Evolutionary conservation across 2,797 vertebrate genomes (phyloP).

Genomic region (Hippocampus kuda): DNA sequence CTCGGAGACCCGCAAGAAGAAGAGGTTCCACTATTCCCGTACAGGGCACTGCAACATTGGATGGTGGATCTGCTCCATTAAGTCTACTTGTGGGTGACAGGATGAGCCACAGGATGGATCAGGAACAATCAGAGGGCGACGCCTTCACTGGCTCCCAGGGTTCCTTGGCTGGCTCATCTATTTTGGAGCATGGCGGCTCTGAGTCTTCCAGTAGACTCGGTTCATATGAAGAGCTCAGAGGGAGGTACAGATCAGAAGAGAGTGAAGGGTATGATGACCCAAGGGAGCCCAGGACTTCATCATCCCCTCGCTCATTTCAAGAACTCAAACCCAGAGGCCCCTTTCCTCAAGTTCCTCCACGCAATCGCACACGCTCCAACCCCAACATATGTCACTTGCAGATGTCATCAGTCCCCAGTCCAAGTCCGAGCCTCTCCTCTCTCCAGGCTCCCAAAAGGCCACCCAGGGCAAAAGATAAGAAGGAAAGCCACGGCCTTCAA

Average conservation of each 20-base stretch:
- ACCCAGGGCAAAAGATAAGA: slow-evolving; percentile 54
- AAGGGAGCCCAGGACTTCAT: slow-evolving; percentile 37
- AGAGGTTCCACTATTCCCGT: slow-evolving; percentile 35
- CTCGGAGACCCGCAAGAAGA: slow-evolving; percentile 29
- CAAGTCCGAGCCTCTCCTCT: slow-evolving; percentile 57
- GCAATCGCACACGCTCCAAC: slow-evolving; percentile 57
- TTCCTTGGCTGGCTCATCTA: slow-evolving; percentile 55
- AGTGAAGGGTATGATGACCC: slow-evolving; percentile 45
- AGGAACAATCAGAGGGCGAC: slow-evolving; percentile 28
- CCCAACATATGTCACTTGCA: slow-evolving; percentile 39
- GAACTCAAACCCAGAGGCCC: slow-evolving; percentile 42
- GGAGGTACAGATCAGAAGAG: slow-evolving; percentile 33
- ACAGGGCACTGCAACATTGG: slow-evolving; percentile 8
- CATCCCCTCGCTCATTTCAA: slow-evolving; percentile 39
- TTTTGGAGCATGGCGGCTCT: slow-evolving; percentile 52
- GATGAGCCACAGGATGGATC: slow-evolving; percentile 23
- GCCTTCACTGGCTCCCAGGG: slow-evolving; percentile 52
- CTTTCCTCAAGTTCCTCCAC: slow-evolving; percentile 46
- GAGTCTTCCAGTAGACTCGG: slow-evolving; percentile 58
- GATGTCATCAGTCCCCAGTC: slow-evolving; percentile 31
- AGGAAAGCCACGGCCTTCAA: slow-evolving; percentile 50
- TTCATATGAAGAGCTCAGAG: slow-evolving; percentile 52
- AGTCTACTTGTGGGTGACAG: slow-evolving; percentile 27
- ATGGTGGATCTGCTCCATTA: slow-evolving; percentile 17
- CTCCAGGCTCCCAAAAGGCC: slow-evolving; percentile 56